A percentile compares a stretch with the other conserved stretches of the same genome.
Evolutionary conservation across 1,140 invertebrate genomes (phyloP).

Genomic region (Drosophila mayri): DNA sequence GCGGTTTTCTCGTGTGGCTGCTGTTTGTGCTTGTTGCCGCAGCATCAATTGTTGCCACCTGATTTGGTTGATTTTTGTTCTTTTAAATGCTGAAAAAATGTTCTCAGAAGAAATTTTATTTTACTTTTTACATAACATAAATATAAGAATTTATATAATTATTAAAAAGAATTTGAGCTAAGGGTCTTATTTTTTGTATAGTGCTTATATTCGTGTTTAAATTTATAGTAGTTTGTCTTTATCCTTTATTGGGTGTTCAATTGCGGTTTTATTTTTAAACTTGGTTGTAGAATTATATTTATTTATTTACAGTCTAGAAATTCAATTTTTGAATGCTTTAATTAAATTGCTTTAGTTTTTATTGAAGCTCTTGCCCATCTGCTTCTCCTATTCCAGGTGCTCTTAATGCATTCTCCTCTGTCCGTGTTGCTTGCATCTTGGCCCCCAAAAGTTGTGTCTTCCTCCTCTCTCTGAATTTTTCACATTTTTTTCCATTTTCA

Average conservation of each 20-base stretch:
- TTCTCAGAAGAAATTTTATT: too few species aligned
- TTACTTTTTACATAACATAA: too few species aligned
- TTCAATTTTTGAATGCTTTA: not conserved
- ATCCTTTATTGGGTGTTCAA: not conserved
- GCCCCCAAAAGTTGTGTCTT: not conserved
- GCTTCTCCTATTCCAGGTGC: not conserved
- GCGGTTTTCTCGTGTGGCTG: constrained; percentile 12
- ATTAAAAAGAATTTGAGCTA: not conserved
- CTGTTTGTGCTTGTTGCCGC: not conserved
- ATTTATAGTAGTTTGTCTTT: not conserved
- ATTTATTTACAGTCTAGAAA: not conserved
- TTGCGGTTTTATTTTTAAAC: not conserved
- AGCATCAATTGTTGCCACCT: constrained; percentile 3
- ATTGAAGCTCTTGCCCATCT: not conserved
- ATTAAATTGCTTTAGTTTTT: not conserved
- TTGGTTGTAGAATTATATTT: not conserved
- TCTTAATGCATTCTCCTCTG: not conserved
- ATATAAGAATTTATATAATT: too few species aligned
- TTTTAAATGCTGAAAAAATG: not conserved
- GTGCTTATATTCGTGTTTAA: not conserved
- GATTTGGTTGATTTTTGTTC: not conserved
- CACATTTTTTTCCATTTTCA: not conserved
- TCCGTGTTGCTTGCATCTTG: constrained; percentile 1
- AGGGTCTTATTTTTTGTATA: not conserved
- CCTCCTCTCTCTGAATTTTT: not conserved